These are phyloP conservation scores for Shargacucullia verbasci DNA, from an alignment of 2,888 invertebrate genomes.

Conservation along the genomic window DNA sequence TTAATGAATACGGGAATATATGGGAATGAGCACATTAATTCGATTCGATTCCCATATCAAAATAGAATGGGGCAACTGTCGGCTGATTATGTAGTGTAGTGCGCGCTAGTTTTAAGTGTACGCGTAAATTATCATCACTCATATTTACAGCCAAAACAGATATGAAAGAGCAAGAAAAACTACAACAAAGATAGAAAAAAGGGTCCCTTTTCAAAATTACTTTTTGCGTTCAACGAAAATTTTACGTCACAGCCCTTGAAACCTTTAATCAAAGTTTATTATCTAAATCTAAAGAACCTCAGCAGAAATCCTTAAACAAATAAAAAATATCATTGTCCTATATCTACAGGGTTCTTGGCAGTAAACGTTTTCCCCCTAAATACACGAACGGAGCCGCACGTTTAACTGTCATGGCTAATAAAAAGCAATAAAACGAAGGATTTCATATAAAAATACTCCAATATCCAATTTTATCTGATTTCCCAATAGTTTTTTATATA, in stretches of 20 bases:
- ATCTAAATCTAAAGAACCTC: slow-evolving; percentile 1
- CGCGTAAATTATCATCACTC: too few species aligned
- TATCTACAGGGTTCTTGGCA: slow-evolving; percentile 13
- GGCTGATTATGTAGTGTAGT: too few species aligned
- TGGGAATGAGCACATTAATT: too few species aligned
- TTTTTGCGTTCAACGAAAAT: neutral
- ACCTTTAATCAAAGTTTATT: slow-evolving; percentile 29
- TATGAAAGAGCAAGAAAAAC: too few species aligned
- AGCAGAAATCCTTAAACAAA: slow-evolving; percentile 19
- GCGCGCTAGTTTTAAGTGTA: too few species aligned
- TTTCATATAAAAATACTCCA: slow-evolving; percentile 33
- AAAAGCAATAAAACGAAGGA: slow-evolving; percentile 19
- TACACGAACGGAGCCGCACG: neutral
- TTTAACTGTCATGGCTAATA: slow-evolving; percentile 16
- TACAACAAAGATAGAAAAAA: neutral
- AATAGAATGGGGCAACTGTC: too few species aligned
- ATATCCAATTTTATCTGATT: slow-evolving; percentile 43
- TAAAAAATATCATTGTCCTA: slow-evolving; percentile 30
- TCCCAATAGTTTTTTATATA: slow-evolving; percentile 50
- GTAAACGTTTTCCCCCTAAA: slow-evolving; percentile 15
- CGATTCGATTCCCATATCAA: too few species aligned
- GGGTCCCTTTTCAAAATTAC: neutral
- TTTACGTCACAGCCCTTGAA: neutral
- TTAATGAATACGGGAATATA: too few species aligned
- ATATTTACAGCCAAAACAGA: too few species aligned